These are phyloP conservation scores for Oxyura jamaicensis DNA, from an alignment of 2,113 vertebrate species.

Conservation along the genomic window DNA sequence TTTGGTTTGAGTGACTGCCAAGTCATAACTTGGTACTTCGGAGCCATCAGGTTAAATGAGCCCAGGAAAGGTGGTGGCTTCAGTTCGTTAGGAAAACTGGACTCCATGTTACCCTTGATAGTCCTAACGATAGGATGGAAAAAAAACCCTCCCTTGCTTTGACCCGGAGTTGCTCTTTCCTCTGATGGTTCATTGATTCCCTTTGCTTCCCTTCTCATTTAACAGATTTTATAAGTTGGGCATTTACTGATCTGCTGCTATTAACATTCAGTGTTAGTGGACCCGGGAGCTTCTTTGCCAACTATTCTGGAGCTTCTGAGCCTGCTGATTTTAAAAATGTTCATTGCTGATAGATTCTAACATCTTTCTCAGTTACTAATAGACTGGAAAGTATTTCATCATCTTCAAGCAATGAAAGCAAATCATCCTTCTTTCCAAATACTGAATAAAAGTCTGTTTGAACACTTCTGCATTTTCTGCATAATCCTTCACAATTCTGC, in stretches of 20 bases:
- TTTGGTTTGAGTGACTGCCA: background rate
- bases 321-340: slow-evolving; percentile 14
- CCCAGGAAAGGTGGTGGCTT: background rate
- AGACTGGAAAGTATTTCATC: slow-evolving; percentile 61
- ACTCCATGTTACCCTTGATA: background rate
- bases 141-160: background rate
- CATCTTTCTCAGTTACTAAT: slow-evolving; percentile 37
- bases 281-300: slow-evolving; percentile 7
- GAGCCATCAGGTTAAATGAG: background rate
- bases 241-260: slow-evolving; percentile 44
- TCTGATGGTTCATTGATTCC: slow-evolving; percentile 14
- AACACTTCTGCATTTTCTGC: slow-evolving; percentile 57
- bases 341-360: slow-evolving; percentile 12
- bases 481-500: slow-evolving; percentile 49
- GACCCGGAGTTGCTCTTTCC: slow-evolving; percentile 10
- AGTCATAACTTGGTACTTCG: background rate
- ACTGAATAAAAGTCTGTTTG: background rate
- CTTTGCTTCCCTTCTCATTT: slow-evolving; percentile 17
- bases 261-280: background rate
- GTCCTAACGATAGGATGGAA: background rate
- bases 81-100: background rate
- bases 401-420: slow-evolving; percentile 50
- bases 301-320: background rate
- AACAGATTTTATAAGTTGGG: slow-evolving; percentile 37
- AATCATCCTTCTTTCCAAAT: slow-evolving; percentile 62